These are phyloP conservation scores for Crotalus helleri DNA, from an alignment of 2,113 vertebrate species.

Conservation along the genomic window DNA sequence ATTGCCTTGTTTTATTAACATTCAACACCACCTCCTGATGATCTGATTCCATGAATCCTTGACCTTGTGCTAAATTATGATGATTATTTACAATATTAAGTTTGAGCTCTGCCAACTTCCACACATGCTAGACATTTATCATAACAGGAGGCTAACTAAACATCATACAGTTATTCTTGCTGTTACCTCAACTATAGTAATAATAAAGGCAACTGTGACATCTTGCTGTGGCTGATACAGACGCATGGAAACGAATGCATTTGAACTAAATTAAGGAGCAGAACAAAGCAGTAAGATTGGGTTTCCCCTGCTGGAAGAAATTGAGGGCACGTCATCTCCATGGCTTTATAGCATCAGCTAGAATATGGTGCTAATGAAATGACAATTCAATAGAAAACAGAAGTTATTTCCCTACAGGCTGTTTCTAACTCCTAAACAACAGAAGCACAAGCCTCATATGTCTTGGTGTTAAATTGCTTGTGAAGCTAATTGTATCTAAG, in stretches of 20 bases:
- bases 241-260: background rate
- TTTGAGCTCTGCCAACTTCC: constrained; percentile 25
- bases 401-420: background rate
- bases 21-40: constrained; percentile 3
- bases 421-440: background rate
- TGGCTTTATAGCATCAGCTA: background rate
- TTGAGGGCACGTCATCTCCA: background rate
- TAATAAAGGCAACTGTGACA: background rate
- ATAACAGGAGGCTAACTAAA: constrained; percentile 14
- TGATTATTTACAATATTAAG: constrained; percentile 30
- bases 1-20: background rate
- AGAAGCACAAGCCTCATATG: background rate
- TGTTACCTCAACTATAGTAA: background rate
- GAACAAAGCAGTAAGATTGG: background rate
- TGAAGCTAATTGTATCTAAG: background rate
- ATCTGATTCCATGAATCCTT: constrained; percentile 2
- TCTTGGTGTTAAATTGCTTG: background rate
- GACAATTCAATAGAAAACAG: background rate
- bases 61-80: fast-evolving
- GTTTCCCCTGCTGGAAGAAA: background rate
- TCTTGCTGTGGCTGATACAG: background rate
- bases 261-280: background rate
- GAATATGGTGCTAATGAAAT: background rate
- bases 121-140: constrained; percentile 32
- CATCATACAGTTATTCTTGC: constrained; percentile 7